These are phyloP conservation scores for Streptopelia turtur DNA, from an alignment of 2,797 vertebrate genomes.

Conservation along the genomic window DNA sequence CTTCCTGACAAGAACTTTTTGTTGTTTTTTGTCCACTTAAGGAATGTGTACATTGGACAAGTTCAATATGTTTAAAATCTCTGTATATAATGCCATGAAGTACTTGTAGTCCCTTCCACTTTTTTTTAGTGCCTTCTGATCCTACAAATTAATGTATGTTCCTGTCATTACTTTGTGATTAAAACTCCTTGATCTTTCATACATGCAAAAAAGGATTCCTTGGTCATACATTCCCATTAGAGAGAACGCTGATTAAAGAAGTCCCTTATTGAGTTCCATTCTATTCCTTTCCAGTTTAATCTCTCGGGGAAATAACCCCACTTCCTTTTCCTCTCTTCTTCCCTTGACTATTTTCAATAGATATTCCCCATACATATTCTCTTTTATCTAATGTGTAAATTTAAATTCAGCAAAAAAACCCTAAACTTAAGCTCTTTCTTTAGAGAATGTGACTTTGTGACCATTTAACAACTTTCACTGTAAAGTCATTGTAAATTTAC, in stretches of 20 bases:
- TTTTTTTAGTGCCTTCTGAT: conserved; percentile 26
- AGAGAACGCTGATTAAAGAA: neutral
- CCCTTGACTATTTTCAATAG: neutral
- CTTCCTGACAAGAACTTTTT: conserved; percentile 31
- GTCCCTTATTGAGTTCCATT: neutral
- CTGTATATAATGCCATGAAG: neutral
- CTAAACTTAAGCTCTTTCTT: neutral
- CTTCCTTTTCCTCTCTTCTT: neutral
- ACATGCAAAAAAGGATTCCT: neutral
- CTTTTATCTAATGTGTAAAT: neutral
- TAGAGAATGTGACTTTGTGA: neutral
- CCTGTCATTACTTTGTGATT: conserved; percentile 10
- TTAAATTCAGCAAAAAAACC: neutral
- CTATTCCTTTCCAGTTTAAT: conserved; percentile 1
- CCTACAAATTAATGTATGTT: conserved; percentile 5
- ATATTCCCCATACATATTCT: neutral
- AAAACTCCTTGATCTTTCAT: neutral
- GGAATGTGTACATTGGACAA: neutral
- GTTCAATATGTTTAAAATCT: conserved; percentile 26
- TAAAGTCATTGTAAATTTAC: neutral
- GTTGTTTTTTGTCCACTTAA: neutral
- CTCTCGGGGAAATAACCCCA: neutral
- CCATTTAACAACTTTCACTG: neutral
- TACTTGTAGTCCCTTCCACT: neutral
- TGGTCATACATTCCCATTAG: neutral